Evolutionary conservation across 1,140 invertebrate species (phyloP), one percentile per base, ranked within the genome.

Genomic region (Protaetia brevitarsis): DNA sequence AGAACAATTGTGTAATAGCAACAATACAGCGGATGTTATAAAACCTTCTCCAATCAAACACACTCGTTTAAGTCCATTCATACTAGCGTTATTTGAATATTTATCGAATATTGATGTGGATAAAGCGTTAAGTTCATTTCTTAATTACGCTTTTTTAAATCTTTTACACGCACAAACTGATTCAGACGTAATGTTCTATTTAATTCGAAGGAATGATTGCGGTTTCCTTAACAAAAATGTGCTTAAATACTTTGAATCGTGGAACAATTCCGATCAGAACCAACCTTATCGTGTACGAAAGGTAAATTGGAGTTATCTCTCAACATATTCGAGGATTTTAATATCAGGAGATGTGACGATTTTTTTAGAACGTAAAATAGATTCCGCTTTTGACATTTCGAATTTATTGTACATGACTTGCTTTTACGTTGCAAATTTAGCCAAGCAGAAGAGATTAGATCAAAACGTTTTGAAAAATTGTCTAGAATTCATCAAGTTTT

Each of bases 151-250:
- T 16, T 63, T 77, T 36, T 29, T 74, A 6, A 73, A 73, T 69
- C 65, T 77, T 30, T 70, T 73, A 16, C 75, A 76, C 66, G 60
- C 59, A 10, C 73, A 76, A 65, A 74, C 71, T n/a, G 26, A 41
- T 30, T n/a, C 57, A 5, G 21, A 16, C 29, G 19, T 62, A 26
- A 36, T 62, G 8, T 36, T 64, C 13, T 28, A 34, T 62, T 31
- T 68, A 26, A 41, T 65, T 1, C 13, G 10, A 36, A 69, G 67
- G 36, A 65, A 59, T 29, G 7, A 31, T 31, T n/a, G 16, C 8
- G 60, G 66, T 3, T 31, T 68, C n/a, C 19, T 69, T 7, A 19
- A 63, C 5, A 58, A 41, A 26, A 62, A 57, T 64, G n/a, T 70
- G 5, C 29, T 65, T 21, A 37, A 63, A 3, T 72, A 72, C 59